These are phyloP conservation scores for Mus spretus DNA, from an alignment of 2,797 vertebrate species.

Conservation along the genomic window DNA sequence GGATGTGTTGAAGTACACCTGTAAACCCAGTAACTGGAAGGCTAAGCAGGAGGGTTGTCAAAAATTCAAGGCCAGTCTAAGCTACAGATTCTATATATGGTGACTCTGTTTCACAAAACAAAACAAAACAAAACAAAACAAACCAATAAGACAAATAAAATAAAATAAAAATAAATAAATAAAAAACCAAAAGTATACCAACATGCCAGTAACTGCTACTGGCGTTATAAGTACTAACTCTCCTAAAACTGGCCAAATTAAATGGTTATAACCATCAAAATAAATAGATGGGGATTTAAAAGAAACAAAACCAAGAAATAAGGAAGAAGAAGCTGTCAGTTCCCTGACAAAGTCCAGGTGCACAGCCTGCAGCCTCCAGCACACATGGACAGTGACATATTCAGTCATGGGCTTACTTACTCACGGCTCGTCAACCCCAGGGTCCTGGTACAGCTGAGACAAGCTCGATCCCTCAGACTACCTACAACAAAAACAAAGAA, in stretches of 20 bases:
- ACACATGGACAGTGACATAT: neutral
- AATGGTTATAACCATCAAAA: neutral
- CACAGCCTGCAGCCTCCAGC: neutral
- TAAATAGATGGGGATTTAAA: neutral
- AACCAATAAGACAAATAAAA: neutral
- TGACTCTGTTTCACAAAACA: neutral
- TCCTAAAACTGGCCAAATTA: neutral
- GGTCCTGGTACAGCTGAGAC: conserved; percentile 91
- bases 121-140: neutral
- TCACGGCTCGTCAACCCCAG: conserved; percentile 89
- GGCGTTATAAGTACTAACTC: neutral
- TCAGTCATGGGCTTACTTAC: conserved; percentile 88
- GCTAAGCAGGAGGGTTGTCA: neutral
- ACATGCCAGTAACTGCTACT: neutral
- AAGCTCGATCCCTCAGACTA: conserved; percentile 89
- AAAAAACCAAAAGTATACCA: neutral
- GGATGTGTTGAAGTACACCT: neutral
- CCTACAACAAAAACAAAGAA: conserved; percentile 88
- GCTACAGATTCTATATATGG: neutral
- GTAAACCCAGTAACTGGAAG: neutral
- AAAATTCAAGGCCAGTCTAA: neutral
- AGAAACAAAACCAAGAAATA: neutral
- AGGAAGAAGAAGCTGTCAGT: neutral
- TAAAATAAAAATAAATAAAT: neutral
- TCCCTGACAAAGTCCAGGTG: neutral